phyloP scores from a whole-genome alignment of 2,113 vertebrate species.

The Silurus meridionalis region DNA sequence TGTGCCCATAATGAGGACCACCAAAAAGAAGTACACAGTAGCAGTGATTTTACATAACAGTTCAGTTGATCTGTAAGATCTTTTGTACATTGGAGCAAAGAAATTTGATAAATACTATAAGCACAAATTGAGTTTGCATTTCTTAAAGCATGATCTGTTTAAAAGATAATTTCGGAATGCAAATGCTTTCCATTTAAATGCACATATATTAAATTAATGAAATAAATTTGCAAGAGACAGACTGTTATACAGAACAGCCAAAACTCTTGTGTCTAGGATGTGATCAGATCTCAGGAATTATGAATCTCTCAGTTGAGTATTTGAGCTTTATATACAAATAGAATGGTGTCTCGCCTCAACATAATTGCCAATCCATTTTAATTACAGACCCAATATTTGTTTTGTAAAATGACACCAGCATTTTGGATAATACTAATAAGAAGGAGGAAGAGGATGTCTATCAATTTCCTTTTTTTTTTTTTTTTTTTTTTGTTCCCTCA shows the following conservation, averaged over 20 bases:
- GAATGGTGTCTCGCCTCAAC: not conserved
- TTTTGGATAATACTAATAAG: not conserved
- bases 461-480: not conserved
- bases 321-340: not conserved
- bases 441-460: not conserved
- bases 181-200: not conserved
- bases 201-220: not conserved
- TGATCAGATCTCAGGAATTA: not conserved
- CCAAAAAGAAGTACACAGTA: not conserved
- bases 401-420: not conserved
- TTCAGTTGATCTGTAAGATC: not conserved
- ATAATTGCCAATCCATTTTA: not conserved
- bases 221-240: not conserved
- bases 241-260: not conserved
- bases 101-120: not conserved
- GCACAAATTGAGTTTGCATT: not conserved
- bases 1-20: not conserved
- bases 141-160: not conserved
- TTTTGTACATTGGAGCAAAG: not conserved
- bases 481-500: slow-evolving; percentile 55
- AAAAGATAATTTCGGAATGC: not conserved
- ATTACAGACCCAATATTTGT: not conserved
- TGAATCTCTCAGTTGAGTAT: not conserved
- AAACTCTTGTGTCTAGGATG: not conserved
- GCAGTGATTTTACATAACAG: not conserved